These are phyloP conservation scores for Monochamus alternatus DNA, from an alignment of 2,888 invertebrate species.

Conservation along the genomic window DNA sequence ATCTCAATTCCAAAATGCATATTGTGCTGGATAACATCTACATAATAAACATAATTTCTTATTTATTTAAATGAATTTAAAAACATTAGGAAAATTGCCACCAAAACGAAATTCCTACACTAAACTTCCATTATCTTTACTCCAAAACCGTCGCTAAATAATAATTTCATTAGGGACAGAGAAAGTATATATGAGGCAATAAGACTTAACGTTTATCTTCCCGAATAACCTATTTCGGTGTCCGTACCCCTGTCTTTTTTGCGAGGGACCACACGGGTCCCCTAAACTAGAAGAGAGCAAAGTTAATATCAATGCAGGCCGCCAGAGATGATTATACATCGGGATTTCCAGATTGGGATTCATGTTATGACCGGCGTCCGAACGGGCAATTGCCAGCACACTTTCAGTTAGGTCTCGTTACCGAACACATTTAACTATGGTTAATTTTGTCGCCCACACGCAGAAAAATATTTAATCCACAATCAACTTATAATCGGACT, in stretches of 20 bases:
- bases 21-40: too few species aligned
- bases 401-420: constrained; percentile 69
- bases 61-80: too few species aligned
- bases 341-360: constrained; percentile 68
- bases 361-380: constrained; percentile 66
- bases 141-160: constrained; percentile 47
- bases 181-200: constrained; percentile 53
- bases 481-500: not conserved
- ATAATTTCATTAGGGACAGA: constrained; percentile 54
- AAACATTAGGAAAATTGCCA: not conserved
- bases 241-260: constrained; percentile 38
- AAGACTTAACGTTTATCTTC: constrained; percentile 54
- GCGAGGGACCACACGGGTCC: not conserved
- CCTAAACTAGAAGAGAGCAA: constrained; percentile 43
- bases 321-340: constrained; percentile 62
- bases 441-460: constrained; percentile 45
- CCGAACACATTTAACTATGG: constrained; percentile 67
- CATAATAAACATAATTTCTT: too few species aligned
- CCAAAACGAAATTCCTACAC: not conserved
- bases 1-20: too few species aligned
- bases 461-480: not conserved
- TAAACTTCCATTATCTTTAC: constrained; percentile 38
- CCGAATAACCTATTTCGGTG: constrained; percentile 49
- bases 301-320: constrained; percentile 52
- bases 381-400: constrained; percentile 62